Evolutionary conservation across 2,888 invertebrate genomes (phyloP).

Genomic region (Tenthredo amoena): DNA sequence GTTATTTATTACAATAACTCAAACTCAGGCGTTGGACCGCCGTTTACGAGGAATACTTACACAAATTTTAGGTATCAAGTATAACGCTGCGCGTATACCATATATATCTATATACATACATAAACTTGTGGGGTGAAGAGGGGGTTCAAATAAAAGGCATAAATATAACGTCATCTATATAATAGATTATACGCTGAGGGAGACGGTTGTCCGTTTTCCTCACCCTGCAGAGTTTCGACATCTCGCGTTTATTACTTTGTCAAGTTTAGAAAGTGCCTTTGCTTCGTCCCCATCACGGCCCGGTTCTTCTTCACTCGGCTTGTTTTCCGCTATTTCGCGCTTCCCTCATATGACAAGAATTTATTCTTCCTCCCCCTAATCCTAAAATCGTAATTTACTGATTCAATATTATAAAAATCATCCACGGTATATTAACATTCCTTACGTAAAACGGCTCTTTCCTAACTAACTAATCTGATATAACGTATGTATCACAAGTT

Average conservation of each 20-base stretch:
- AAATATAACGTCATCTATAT: not conserved
- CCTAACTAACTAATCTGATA: not conserved
- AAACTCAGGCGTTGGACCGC: not conserved
- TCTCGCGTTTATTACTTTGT: slow-evolving; percentile 35
- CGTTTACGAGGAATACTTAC: slow-evolving; percentile 16
- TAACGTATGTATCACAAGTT: not conserved
- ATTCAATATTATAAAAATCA: too few species aligned
- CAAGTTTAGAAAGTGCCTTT: slow-evolving; percentile 51
- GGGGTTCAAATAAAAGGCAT: not conserved
- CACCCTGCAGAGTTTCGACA: slow-evolving; percentile 23
- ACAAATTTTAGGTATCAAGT: not conserved
- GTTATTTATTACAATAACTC: slow-evolving; percentile 4
- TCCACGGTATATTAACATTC: not conserved
- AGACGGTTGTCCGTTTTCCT: not conserved
- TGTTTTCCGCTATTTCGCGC: not conserved
- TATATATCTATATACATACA: not conserved
- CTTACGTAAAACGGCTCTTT: not conserved
- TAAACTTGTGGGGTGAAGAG: not conserved
- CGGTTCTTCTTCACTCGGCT: not conserved
- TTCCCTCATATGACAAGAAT: not conserved
- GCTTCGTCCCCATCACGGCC: slow-evolving; percentile 1
- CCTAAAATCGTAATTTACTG: not conserved
- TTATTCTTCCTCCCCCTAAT: not conserved
- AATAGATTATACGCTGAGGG: not conserved
- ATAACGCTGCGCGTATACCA: not conserved